These are phyloP conservation scores for Tauraco hartlaubi DNA, from an alignment of 2,797 vertebrate species.

Conservation along the genomic window DNA sequence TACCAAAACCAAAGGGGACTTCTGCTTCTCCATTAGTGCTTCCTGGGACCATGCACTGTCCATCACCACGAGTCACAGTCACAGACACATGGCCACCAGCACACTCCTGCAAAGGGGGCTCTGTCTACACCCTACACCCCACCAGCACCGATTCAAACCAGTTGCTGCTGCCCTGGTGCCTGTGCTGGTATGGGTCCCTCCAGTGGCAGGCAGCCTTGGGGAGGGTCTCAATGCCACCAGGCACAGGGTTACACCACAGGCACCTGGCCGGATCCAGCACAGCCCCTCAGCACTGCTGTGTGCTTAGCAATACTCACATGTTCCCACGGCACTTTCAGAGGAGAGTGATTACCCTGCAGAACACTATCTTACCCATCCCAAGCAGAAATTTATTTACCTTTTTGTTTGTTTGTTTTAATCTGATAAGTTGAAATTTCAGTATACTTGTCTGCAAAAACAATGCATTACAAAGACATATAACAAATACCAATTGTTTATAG, in stretches of 20 bases:
- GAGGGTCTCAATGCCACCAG: neutral
- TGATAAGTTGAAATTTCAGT: constrained; percentile 43
- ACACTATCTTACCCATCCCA: neutral
- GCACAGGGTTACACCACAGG: neutral
- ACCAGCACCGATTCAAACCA: neutral
- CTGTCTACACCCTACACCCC: rapidly evolving
- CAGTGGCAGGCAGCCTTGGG: neutral
- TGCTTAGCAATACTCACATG: neutral
- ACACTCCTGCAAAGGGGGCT: too few relatives aligned
- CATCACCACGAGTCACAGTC: neutral
- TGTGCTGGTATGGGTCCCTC: rapidly evolving
- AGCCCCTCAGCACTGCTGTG: neutral
- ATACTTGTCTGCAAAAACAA: neutral
- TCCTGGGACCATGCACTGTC: neutral
- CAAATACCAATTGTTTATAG: constrained; percentile 31
- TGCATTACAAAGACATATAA: constrained; percentile 53
- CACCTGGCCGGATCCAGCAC: neutral
- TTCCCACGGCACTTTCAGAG: neutral
- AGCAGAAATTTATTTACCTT: constrained; percentile 43
- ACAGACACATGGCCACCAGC: neutral
- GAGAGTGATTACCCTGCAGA: neutral
- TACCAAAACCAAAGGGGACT: neutral
- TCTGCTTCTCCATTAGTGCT: neutral
- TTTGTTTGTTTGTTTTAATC: constrained; percentile 11
- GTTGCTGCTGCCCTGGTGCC: neutral